Evolutionary conservation across 2,888 invertebrate genomes (phyloP).

Genomic region (Orthosia gracilis): DNA sequence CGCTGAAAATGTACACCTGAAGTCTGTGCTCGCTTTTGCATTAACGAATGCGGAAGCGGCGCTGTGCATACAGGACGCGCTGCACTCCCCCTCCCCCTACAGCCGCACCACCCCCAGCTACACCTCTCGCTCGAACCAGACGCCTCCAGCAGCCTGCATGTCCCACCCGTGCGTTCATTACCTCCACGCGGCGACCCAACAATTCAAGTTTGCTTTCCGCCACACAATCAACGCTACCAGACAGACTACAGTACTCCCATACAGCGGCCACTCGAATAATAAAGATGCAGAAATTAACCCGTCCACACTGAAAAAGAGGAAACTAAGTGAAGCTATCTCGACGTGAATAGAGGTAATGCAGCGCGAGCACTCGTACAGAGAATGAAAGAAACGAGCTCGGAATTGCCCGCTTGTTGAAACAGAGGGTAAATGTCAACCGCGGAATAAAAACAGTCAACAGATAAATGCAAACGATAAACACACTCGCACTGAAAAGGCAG

Average conservation of each 20-base stretch:
- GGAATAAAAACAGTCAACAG: conserved; percentile 91
- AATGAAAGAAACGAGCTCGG: conserved; percentile 89
- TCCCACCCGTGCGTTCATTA: conserved; percentile 90
- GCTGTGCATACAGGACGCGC: conserved; percentile 90
- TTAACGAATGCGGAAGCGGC: conserved; percentile 91
- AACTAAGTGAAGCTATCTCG: conserved; percentile 91
- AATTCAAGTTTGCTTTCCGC: conserved; percentile 91
- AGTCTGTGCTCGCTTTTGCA: conserved; percentile 90
- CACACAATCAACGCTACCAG: conserved; percentile 89
- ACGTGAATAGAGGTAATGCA: conserved; percentile 89
- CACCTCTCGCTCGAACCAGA: conserved; percentile 85
- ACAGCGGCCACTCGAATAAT: conserved; percentile 90
- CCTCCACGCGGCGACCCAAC: conserved; percentile 89
- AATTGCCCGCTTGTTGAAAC: conserved; percentile 86
- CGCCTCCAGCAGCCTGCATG: conserved; percentile 87
- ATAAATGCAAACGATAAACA: conserved; percentile 91
- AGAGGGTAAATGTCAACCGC: conserved; percentile 90
- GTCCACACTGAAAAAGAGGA: conserved; percentile 88
- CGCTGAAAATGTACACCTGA: conserved; percentile 91
- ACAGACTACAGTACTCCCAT: conserved; percentile 86
- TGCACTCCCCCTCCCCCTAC: conserved; percentile 76
- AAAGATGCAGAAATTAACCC: conserved; percentile 91
- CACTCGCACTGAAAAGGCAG: conserved; percentile 86
- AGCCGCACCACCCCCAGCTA: conserved; percentile 66
- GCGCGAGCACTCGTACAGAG: conserved; percentile 86